Evolutionary conservation across 2,797 vertebrate genomes (phyloP), one percentile per base, ranked within the genome.

Genomic region (Hyperoplus immaculatus): DNA sequence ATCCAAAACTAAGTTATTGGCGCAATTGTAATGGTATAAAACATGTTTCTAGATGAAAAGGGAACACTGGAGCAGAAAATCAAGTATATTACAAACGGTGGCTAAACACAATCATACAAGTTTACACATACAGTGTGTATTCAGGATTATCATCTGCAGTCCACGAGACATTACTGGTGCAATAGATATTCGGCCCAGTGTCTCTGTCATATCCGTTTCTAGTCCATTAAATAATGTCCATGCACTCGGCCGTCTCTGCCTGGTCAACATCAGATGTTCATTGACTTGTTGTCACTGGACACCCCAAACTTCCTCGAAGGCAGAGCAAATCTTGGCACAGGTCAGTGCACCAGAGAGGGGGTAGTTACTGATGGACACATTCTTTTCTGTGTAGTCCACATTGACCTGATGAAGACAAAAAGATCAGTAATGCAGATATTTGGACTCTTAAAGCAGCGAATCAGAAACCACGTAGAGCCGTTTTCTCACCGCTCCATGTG

Each of bases 271-370:
- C 63, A 67, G 50, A 11, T 82, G 76, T 69, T 67, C 50, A 70
- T 14, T 51, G 51, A 58, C 14, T 12, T 70, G 71, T 55, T 2
- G 69, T 96, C 92, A 99, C 63, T 97, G 69, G 6, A 99, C 87
- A 3, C 97, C 97, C 98, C 98, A 99, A 0, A 94, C 96, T 83
- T 99, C 97, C 87, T 99, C 98, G 85, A 99, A 99, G 11, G 97
- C 97, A 6, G 97, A 97, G 83, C 97, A 98, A 49, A 99, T 95
- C 91, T 99, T 99, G 60, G 97, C 95, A 91, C 97, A 99, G 0
- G 98, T 98, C 51, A 99, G 93, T 42, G 98, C 98, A 0, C 96
- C 98, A 85, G 98, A 99, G 3, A 99, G 96, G 0, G 98, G 98
- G 68, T 99, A 99, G 91, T 97, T 99, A 94, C 98, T 99, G 92